These are phyloP conservation scores for Buteo buteo DNA, from an alignment of 2,113 vertebrate species.

Conservation along the genomic window DNA sequence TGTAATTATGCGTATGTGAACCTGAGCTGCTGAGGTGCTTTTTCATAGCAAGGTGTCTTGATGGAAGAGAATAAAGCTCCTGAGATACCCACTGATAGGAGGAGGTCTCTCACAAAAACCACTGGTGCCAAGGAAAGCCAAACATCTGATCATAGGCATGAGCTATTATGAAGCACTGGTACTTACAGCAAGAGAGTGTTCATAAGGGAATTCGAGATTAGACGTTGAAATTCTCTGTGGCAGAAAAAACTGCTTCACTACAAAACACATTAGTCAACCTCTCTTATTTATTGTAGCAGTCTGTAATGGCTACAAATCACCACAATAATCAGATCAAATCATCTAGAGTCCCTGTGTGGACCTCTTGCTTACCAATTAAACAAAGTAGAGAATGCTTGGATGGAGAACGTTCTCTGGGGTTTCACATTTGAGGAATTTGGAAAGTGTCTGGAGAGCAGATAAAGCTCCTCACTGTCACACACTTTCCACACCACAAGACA, in stretches of 20 bases:
- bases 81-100: background rate
- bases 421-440: background rate
- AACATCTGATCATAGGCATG: background rate
- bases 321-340: background rate
- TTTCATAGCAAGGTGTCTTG: background rate
- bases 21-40: background rate
- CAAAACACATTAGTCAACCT: background rate
- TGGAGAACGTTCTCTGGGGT: background rate
- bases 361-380: background rate
- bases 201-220: background rate
- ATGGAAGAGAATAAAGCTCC: background rate
- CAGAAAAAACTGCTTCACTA: background rate
- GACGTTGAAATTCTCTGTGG: background rate
- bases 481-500: background rate
- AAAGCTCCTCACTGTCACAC: background rate
- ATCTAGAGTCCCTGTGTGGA: background rate
- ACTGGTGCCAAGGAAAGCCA: background rate
- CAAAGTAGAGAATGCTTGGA: background rate
- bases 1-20: background rate
- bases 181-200: background rate
- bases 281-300: background rate
- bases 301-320: background rate
- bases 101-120: background rate
- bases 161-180: background rate
- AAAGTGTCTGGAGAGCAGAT: background rate